A percentile compares a stretch with the other conserved stretches of the same genome.
Evolutionary conservation across 2,797 vertebrate genomes (phyloP).

Genomic region (Coilia nasus): DNA sequence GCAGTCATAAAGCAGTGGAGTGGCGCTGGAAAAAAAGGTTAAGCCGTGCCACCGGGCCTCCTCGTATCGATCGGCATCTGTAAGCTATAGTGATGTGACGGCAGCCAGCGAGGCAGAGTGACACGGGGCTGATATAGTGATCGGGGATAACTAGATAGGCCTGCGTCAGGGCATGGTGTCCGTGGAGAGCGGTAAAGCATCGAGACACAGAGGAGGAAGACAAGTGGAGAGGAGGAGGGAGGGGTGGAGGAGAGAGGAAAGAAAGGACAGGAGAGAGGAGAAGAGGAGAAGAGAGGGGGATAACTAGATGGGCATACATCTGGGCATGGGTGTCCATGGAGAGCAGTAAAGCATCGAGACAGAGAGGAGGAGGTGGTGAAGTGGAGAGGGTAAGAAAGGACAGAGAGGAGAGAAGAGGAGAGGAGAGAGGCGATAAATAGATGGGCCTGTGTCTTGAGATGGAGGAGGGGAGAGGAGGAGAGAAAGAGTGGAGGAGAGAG

Average conservation of each 20-base stretch:
- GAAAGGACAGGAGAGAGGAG: background rate
- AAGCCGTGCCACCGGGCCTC: conserved; percentile 56
- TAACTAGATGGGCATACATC: too few relatives aligned
- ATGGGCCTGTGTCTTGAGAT: too few relatives aligned
- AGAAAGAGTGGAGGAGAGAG: too few relatives aligned
- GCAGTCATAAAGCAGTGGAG: conserved; percentile 55
- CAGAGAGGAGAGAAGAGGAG: background rate
- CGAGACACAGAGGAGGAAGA: too few relatives aligned
- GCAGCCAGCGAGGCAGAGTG: conserved; percentile 46
- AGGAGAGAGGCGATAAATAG: too few relatives aligned
- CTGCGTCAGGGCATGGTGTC: conserved; percentile 35
- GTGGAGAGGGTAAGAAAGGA: background rate
- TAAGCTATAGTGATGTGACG: conserved; percentile 25
- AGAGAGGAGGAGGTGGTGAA: too few relatives aligned
- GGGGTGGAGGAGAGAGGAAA: background rate
- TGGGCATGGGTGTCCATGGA: too few relatives aligned
- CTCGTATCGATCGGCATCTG: conserved; percentile 61
- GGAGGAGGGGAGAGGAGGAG: too few relatives aligned
- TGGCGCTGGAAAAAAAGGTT: conserved; percentile 67
- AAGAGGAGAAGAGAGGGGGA: too few relatives aligned
- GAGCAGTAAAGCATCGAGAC: too few relatives aligned
- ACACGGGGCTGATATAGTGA: conserved; percentile 7
- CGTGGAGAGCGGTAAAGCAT: background rate
- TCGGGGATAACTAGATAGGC: background rate
- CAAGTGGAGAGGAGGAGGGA: background rate